These are phyloP conservation scores for Thereuonema tuberculata DNA, from an alignment of 1,140 invertebrate species.

Conservation along the genomic window DNA sequence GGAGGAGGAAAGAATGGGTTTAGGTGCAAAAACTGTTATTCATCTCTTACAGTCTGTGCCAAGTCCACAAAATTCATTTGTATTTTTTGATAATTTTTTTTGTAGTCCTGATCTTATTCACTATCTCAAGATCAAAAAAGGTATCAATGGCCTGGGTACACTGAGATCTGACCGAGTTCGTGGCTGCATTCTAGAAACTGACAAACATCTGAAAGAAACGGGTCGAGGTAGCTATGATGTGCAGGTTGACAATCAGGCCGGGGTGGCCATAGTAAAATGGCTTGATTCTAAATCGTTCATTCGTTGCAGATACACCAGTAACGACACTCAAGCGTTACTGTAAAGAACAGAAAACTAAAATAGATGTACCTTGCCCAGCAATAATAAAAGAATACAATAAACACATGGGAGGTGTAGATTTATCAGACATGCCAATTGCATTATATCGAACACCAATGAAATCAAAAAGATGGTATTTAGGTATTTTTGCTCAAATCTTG, in stretches of 20 bases:
- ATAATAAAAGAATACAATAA: slow-evolving; percentile 32
- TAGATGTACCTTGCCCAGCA: slow-evolving; percentile 27
- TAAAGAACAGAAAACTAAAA: too few relatives aligned
- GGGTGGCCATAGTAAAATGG: not conserved
- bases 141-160: not conserved
- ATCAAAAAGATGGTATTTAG: too few relatives aligned
- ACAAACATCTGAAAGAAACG: too few relatives aligned
- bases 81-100: not conserved
- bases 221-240: not conserved
- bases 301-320: not conserved
- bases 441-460: slow-evolving; percentile 24
- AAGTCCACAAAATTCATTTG: not conserved
- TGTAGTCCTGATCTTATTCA: too few relatives aligned
- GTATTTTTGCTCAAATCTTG: not conserved
- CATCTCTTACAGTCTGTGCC: not conserved
- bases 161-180: too few relatives aligned
- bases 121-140: not conserved
- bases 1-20: not conserved
- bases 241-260: too few relatives aligned
- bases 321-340: too few relatives aligned
- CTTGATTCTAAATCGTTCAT: not conserved
- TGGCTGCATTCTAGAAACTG: not conserved
- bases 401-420: slow-evolving; percentile 29
- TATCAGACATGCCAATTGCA: slow-evolving; percentile 33
- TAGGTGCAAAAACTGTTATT: not conserved